These are phyloP conservation scores for Antennarius maculatus DNA, from an alignment of 2,797 vertebrate genomes.

Conservation along the genomic window DNA sequence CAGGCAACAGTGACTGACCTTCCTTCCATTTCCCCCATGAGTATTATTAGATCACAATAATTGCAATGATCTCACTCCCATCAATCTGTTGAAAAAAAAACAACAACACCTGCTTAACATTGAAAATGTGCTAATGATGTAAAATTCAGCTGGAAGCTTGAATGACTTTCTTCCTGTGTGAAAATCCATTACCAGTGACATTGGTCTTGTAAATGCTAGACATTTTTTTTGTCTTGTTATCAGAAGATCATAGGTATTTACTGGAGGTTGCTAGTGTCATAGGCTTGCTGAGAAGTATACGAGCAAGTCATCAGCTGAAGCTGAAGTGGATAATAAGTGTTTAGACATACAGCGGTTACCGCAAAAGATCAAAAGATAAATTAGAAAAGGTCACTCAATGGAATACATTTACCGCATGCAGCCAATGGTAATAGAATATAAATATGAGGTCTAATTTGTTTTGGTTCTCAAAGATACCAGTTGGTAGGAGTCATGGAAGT, in stretches of 20 bases:
- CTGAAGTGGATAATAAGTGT: not conserved
- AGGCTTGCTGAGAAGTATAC: conserved; percentile 1
- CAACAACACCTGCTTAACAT: not conserved
- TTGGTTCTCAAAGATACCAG: too few relatives aligned
- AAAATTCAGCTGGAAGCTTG: conserved; percentile 4
- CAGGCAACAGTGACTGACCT: not conserved
- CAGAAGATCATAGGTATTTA: conserved; percentile 3
- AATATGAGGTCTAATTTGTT: too few relatives aligned
- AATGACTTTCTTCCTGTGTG: not conserved
- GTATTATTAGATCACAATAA: not conserved
- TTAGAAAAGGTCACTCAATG: not conserved
- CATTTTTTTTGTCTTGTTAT: not conserved
- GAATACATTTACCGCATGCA: not conserved
- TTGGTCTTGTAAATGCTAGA: not conserved
- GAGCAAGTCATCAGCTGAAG: not conserved
- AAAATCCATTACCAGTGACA: not conserved
- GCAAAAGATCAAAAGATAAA: conserved; percentile 1
- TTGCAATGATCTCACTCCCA: not conserved
- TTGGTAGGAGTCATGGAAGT: too few relatives aligned
- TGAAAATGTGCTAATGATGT: not conserved
- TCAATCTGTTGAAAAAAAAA: not conserved
- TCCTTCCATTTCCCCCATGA: not conserved
- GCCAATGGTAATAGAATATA: too few relatives aligned
- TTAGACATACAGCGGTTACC: not conserved
- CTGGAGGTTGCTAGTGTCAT: not conserved